Percentiles rank a stretch among this genome's conserved stretches.
These are phyloP conservation scores for Lutraria lutraria DNA, from an alignment of 2,888 invertebrate species.

Conservation along the genomic window DNA sequence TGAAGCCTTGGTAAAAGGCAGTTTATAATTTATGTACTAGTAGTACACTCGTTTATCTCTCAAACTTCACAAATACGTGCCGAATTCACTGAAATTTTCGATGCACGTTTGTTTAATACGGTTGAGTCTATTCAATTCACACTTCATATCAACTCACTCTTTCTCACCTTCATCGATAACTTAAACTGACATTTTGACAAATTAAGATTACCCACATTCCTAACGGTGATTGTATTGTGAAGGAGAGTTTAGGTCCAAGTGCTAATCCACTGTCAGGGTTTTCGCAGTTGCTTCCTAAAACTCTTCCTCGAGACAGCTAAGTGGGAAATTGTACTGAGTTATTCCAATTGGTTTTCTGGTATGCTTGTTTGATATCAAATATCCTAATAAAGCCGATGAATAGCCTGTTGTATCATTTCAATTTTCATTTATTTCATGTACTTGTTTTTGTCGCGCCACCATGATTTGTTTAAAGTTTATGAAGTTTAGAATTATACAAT, in stretches of 20 bases:
- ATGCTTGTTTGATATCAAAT: too few species aligned
- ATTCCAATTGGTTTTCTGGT: too few species aligned
- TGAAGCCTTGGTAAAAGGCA: conserved; percentile 53
- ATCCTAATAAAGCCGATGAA: too few species aligned
- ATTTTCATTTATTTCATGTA: too few species aligned
- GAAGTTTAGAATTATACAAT: too few species aligned
- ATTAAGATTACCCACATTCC: conserved; percentile 49
- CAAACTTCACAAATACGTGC: conserved; percentile 80
- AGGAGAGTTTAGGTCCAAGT: conserved; percentile 16
- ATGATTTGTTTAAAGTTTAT: too few species aligned
- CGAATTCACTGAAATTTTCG: conserved; percentile 71
- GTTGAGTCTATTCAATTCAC: conserved; percentile 56
- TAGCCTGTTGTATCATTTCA: too few species aligned
- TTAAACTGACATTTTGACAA: conserved; percentile 69
- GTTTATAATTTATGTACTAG: conserved; percentile 74
- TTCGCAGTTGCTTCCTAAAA: conserved; percentile 49
- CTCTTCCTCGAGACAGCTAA: neutral
- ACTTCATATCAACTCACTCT: conserved; percentile 55
- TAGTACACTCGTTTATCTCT: conserved; percentile 70
- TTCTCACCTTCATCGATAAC: conserved; percentile 74
- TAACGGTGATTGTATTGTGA: conserved; percentile 24
- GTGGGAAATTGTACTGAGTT: neutral
- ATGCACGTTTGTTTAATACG: conserved; percentile 56
- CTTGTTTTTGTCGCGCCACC: too few species aligned
- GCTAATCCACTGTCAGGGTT: conserved; percentile 28